phyloP scores from a whole-genome alignment of 2,113 vertebrate genomes.

The Semnornis frantzii region DNA sequence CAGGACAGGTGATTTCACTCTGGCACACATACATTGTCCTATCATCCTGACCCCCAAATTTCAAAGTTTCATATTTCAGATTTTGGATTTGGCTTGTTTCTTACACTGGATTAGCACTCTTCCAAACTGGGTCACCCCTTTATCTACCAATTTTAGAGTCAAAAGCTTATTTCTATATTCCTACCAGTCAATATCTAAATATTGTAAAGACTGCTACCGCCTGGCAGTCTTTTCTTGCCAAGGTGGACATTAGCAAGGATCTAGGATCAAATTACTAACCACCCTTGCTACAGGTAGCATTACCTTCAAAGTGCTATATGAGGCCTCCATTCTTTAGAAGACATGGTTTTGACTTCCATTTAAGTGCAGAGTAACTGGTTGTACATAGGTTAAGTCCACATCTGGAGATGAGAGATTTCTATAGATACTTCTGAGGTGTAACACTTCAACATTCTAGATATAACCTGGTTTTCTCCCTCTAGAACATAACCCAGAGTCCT shows the following conservation, averaged over 20 bases:
- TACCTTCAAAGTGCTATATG: neutral
- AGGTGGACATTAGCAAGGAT: neutral
- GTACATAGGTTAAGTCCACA: no score
- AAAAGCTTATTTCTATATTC: neutral
- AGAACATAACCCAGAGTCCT: no score
- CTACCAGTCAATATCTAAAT: neutral
- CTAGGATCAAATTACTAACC: neutral
- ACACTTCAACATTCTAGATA: no score
- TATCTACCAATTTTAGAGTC: neutral
- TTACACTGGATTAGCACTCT: neutral
- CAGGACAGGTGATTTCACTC: neutral
- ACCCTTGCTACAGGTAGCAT: neutral
- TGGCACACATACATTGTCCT: no score
- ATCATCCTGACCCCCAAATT: fast-evolving
- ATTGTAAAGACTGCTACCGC: neutral
- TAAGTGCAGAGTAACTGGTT: no score
- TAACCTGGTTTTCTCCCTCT: no score
- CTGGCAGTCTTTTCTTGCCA: neutral
- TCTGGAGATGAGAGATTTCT: no score
- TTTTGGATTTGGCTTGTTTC: neutral
- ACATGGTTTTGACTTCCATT: no score
- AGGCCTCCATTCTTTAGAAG: no score
- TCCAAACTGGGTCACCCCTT: neutral
- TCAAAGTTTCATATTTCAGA: neutral
- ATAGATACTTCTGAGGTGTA: no score